A percentile compares a stretch with the other conserved stretches of the same genome.
phyloP scores from a whole-genome alignment of 2,888 invertebrate species.

The Nematopogon swammerdamellus region DNA sequence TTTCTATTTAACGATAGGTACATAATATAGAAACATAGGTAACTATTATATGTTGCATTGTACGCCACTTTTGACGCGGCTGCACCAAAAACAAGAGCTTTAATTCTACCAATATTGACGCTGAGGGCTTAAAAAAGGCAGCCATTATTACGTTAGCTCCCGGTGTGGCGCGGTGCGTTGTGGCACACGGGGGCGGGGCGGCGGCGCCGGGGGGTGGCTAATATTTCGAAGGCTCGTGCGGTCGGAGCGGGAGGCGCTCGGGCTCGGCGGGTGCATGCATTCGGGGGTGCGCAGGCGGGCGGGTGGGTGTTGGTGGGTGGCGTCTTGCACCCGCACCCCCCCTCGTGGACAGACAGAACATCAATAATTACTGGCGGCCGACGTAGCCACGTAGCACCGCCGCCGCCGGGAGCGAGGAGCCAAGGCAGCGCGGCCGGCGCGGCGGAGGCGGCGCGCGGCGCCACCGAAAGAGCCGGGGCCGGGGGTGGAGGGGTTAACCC shows the following conservation, averaged over 20 bases:
- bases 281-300: constrained; percentile 16
- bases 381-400: constrained; percentile 9
- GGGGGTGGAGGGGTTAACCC: constrained; percentile 21
- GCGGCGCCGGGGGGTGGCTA: neutral
- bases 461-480: constrained; percentile 24
- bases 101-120: neutral
- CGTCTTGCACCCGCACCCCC: constrained; percentile 4
- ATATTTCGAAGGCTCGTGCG: neutral
- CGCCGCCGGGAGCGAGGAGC: constrained; percentile 5
- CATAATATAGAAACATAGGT: too few relatives aligned
- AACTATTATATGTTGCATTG: too few relatives aligned
- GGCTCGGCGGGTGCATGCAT: constrained; percentile 8
- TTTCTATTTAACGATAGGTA: too few relatives aligned
- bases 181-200: too few relatives aligned
- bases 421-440: constrained; percentile 7
- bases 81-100: constrained; percentile 1
- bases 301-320: constrained; percentile 3
- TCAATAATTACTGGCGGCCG: constrained; percentile 13
- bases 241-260: constrained; percentile 4
- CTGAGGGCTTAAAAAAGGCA: too few relatives aligned
- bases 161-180: too few relatives aligned
- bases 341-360: constrained; percentile 12
- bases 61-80: too few relatives aligned
- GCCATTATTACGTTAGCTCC: too few relatives aligned
- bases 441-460: too few relatives aligned